Percentiles rank a stretch among this genome's conserved stretches.
phyloP scores from a whole-genome alignment of 1,140 invertebrate species.

The Holcopasites calliopsidis region DNA sequence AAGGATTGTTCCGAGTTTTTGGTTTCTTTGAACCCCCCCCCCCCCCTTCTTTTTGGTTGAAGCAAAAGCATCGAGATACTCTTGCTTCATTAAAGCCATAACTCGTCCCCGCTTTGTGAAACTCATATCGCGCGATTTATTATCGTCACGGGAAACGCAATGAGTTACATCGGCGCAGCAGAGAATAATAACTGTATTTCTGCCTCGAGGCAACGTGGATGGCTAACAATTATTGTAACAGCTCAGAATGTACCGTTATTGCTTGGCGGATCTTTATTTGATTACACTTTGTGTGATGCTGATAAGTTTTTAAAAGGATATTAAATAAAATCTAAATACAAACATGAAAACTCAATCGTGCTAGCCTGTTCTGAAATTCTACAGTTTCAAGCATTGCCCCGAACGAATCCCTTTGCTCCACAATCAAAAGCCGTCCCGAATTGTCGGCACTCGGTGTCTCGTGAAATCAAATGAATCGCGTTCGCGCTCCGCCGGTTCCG shows the following conservation, averaged over 20 bases:
- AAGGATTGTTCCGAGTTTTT: background rate
- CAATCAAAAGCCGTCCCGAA: background rate
- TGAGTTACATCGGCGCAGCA: background rate
- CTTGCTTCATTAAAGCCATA: slow-evolving; percentile 2
- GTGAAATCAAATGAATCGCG: slow-evolving; percentile 9
- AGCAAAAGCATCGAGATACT: background rate
- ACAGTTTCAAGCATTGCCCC: background rate
- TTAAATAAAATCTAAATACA: background rate
- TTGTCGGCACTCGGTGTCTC: background rate
- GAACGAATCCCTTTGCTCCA: background rate
- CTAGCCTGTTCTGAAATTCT: background rate
- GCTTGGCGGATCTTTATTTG: too few species aligned
- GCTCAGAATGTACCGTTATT: background rate
- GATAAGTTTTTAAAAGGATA: too few species aligned
- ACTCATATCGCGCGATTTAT: slow-evolving; percentile 26
- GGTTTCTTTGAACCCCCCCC: background rate
- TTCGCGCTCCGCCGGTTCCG: background rate
- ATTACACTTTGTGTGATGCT: too few species aligned
- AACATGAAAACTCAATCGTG: background rate
- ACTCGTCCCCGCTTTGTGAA: slow-evolving; percentile 20
- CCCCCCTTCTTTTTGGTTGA: background rate
- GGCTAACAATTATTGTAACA: background rate
- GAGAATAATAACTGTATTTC: background rate
- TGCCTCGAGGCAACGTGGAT: background rate
- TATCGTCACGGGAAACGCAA: background rate